Base-by-base conservation (phyloP, 2,888 invertebrate species). In the Dichetophora obliterata region DNA sequence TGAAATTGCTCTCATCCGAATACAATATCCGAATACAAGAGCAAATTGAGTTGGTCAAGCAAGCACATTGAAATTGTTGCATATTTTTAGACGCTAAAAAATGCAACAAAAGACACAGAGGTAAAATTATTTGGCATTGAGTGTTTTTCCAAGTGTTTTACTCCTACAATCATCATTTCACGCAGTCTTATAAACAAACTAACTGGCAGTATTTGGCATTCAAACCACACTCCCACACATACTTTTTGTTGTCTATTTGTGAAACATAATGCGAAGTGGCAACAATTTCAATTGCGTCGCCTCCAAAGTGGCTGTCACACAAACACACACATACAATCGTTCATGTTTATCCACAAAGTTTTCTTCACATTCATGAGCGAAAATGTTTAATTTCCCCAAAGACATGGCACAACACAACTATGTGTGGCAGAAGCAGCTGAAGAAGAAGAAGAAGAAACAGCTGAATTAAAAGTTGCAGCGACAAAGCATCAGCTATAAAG, bases 351-450 rank as follows among this genome's bases (percentile, higher is more conserved):
- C 66, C 34, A 50, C 66, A 73, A 79, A 79, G 75, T 77, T 79
- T 78, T 79, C 75, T 69, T 69, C 52, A 75, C 76, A 78, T 74
- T 79, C 71, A 71, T 81, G 83, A 84, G 85, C 84, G 84, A 86
- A 85, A 86, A 84, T 86, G 85, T 86, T 85, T 85, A 86, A 85
- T 85, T 85, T 85, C 85, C 85, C 86, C 80, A 84, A 83, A 86
- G 85, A 84, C 84, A 80, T 79, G 81, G 81, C 43, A 22, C 9
- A 43, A 57, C n/a, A 68, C 19, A 34, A 43, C 43, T 43, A 43
- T 43, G 43, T 11, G 43, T 43, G 43, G 43, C 43, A 43, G 11
- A 43, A 66, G 22, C 37, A 66, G 66, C 34, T 34, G 43, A 66
- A 66, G 66, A 57, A 22, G 54, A 68, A 65, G 75, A 65, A 61